Percentiles rank a stretch among this genome's conserved stretches.
Evolutionary conservation across 2,113 vertebrate genomes (phyloP).

Genomic region (Puma concolor): DNA sequence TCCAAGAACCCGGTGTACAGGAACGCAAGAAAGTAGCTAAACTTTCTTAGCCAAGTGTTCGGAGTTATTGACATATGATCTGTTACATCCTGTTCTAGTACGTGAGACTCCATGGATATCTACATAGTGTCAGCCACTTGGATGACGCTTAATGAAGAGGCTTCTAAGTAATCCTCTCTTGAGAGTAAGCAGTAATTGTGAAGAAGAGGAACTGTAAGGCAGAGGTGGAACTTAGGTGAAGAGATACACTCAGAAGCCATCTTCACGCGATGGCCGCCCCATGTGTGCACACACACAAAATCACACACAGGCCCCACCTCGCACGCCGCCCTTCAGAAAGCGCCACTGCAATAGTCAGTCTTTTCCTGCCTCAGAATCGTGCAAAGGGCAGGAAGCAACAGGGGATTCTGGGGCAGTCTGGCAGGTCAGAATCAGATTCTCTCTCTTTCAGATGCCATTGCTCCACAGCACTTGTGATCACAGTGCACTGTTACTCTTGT

Average conservation of each 20-base stretch:
- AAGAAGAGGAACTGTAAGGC: background rate
- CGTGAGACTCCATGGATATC: background rate
- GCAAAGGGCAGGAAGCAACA: background rate
- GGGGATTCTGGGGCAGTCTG: background rate
- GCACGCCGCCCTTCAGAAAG: background rate
- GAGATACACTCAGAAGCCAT: background rate
- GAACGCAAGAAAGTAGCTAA: background rate
- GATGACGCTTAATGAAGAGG: background rate
- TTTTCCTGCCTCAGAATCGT: background rate
- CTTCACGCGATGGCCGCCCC: fast-evolving
- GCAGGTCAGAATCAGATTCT: background rate
- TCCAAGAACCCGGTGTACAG: background rate
- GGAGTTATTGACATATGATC: background rate
- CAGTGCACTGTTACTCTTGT: background rate
- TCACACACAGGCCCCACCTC: background rate
- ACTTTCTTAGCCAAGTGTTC: background rate
- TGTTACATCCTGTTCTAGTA: background rate
- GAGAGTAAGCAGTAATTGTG: background rate
- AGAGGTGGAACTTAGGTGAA: background rate
- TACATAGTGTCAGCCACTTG: background rate
- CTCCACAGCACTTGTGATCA: background rate
- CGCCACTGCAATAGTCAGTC: background rate
- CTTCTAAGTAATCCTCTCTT: background rate
- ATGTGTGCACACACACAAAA: background rate
- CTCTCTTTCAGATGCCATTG: background rate